Conservation (phyloP, 2,113 vertebrate species). For the Euleptes europaea region DNA sequence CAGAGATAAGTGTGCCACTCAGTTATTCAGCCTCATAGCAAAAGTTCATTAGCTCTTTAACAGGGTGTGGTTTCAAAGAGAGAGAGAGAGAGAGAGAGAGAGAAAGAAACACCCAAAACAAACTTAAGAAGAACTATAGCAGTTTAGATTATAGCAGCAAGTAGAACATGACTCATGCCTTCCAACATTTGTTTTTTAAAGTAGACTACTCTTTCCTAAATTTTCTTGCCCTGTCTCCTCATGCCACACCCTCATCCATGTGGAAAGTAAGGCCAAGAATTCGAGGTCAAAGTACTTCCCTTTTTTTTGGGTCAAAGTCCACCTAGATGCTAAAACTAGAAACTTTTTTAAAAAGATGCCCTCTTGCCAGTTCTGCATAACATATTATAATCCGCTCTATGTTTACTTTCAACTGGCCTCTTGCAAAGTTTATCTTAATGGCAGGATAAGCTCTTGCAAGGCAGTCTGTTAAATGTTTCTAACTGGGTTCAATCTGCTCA, state of each 20-base stretch:
- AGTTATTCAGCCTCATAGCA: neutral
- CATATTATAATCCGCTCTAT: neutral
- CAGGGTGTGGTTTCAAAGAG: neutral
- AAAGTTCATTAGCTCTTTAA: neutral
- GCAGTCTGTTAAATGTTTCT: neutral
- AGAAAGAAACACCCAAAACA: neutral
- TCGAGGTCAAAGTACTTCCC: neutral
- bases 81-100: neutral
- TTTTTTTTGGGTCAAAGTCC: neutral
- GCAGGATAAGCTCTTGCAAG: neutral
- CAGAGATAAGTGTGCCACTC: neutral
- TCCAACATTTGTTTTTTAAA: neutral
- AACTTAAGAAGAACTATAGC: neutral
- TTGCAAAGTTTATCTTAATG: neutral
- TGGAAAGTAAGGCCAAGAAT: neutral
- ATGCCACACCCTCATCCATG: constrained; percentile 4
- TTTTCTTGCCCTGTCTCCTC: neutral
- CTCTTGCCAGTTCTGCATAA: neutral
- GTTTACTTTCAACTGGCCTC: neutral
- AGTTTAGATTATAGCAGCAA: neutral
- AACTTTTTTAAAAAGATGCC: neutral
- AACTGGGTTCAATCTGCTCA: neutral
- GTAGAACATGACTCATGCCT: constrained; percentile 5
- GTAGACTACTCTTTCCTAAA: neutral
- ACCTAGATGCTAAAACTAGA: neutral